Percentiles rank a stretch among this genome's conserved stretches.
Evolutionary conservation across 2,797 vertebrate genomes (phyloP).

Genomic region (Buceros bicornis): DNA sequence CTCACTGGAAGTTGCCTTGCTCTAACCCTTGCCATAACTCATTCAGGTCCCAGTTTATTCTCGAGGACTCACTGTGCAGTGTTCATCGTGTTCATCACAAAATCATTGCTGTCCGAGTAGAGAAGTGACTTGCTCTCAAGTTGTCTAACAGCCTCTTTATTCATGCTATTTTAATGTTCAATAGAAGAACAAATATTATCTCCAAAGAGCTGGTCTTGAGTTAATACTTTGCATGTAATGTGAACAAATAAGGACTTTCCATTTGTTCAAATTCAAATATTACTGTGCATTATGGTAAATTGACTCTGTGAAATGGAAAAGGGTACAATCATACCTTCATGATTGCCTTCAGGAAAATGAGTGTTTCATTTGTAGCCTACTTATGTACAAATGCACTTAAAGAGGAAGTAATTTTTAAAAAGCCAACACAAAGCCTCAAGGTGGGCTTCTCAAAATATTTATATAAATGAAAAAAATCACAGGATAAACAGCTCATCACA

Average conservation of each 20-base stretch:
- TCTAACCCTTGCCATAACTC: background rate
- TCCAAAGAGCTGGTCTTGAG: constrained; percentile 1
- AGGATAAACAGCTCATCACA: constrained; percentile 14
- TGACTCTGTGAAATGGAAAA: background rate
- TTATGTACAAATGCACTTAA: background rate
- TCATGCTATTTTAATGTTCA: background rate
- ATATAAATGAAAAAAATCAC: background rate
- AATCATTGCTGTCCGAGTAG: background rate
- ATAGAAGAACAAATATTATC: background rate
- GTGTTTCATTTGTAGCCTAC: constrained; percentile 2
- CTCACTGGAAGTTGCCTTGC: background rate
- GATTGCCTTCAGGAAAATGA: constrained; percentile 20
- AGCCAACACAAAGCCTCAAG: background rate
- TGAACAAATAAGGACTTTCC: constrained; percentile 37
- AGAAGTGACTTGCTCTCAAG: background rate
- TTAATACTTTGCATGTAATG: background rate
- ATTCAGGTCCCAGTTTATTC: background rate
- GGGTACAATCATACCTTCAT: background rate
- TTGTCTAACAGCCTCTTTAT: background rate
- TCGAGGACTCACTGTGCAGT: background rate
- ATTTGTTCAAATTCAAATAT: constrained; percentile 11
- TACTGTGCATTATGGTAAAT: background rate
- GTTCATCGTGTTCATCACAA: background rate
- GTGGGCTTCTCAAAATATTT: constrained; percentile 31
- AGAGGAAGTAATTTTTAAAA: background rate